Conservation (phyloP, 2,888 invertebrate species). For the Platycheirus albimanus region DNA sequence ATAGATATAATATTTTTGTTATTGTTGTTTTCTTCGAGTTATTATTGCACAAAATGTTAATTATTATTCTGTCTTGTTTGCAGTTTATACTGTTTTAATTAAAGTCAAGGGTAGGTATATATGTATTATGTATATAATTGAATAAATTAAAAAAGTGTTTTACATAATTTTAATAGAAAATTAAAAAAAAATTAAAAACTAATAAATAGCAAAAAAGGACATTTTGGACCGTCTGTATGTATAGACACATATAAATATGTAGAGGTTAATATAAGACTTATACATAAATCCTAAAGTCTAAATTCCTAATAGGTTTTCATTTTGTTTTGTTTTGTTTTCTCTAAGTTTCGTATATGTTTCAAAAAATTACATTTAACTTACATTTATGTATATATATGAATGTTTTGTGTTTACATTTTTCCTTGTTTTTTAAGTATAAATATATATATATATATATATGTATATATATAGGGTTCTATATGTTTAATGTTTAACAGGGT, state of each 20-base stretch:
- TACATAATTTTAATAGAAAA: background rate
- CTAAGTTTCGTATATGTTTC: constrained; percentile 71
- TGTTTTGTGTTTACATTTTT: constrained; percentile 57
- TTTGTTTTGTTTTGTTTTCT: constrained; percentile 35
- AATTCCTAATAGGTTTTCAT: constrained; percentile 45
- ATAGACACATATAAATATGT: constrained; percentile 56
- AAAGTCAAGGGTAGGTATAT: background rate
- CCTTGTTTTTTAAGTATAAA: constrained; percentile 59
- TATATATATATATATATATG: constrained; percentile 61
- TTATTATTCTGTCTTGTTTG: constrained; percentile 8
- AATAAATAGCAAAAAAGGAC: constrained; percentile 19
- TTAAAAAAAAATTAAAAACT: background rate
- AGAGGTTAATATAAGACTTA: constrained; percentile 65
- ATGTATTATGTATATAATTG: constrained; percentile 8
- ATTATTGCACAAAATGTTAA: constrained; percentile 41
- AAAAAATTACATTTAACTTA: constrained; percentile 73
- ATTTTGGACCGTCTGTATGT: constrained; percentile 71
- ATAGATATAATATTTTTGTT: constrained; percentile 58
- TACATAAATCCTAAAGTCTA: constrained; percentile 51
- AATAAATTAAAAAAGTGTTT: background rate
- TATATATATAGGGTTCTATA: constrained; percentile 57
- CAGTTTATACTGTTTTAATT: background rate
- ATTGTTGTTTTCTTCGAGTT: constrained; percentile 34
- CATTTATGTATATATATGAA: constrained; percentile 74
- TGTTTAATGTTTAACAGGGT: constrained; percentile 65